Conservation (phyloP, 2,113 vertebrate species). For the pig (Sus scrofa) region T2T-Sscrofa CM000814.6:5162501-5163000, state of each 20-base stretch:
- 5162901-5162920: neutral
- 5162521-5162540: neutral
- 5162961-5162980: too few relatives aligned
- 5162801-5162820: neutral
- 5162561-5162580: neutral
- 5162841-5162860: neutral
- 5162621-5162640: neutral
- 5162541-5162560: neutral
- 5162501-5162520: neutral
- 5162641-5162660: neutral
- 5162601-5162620: neutral
- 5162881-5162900: neutral
- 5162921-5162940: neutral
- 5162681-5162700: neutral
- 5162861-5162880: neutral
- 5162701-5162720: neutral
- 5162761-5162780: neutral
- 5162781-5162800: neutral
- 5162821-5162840: neutral
- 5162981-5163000: neutral
- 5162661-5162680: neutral
- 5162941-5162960: neutral
- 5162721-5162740: neutral
- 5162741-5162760: neutral
- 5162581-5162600: neutral